phyloP scores from a whole-genome alignment of 2,797 vertebrate species.

The Mus minutoides region DNA sequence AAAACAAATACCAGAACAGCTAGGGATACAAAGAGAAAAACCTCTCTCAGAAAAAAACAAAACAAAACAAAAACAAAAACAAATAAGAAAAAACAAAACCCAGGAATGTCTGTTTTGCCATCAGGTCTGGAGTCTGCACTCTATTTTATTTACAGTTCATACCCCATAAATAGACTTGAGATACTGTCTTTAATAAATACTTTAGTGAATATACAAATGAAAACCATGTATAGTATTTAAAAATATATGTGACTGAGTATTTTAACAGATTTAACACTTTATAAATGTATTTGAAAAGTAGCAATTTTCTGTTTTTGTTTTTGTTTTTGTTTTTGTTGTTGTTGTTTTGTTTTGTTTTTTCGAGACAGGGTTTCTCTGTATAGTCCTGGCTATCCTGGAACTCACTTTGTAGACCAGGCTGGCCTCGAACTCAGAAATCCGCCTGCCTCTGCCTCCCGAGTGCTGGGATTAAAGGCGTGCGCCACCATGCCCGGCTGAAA shows the following conservation, averaged over 20 bases:
- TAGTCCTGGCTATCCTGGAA: too few relatives aligned
- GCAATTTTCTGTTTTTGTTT: too few relatives aligned
- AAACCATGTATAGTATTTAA: conserved; percentile 1
- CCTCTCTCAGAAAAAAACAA: background rate
- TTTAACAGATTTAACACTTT: background rate
- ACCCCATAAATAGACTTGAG: background rate
- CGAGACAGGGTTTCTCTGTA: too few relatives aligned
- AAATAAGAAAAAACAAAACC: background rate
- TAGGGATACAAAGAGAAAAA: background rate
- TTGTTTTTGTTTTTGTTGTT: too few relatives aligned
- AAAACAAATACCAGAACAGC: background rate
- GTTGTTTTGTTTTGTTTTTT: too few relatives aligned
- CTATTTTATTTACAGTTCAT: background rate
- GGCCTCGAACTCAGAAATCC: too few relatives aligned
- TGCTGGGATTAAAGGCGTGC: too few relatives aligned
- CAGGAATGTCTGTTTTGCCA: background rate
- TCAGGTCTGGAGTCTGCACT: background rate
- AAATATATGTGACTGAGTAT: conserved; percentile 4
- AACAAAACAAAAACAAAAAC: background rate
- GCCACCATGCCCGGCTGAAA: too few relatives aligned
- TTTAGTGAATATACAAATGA: conserved; percentile 15
- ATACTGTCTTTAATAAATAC: background rate
- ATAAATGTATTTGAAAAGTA: conserved; percentile 3
- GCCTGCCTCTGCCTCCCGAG: too few relatives aligned
- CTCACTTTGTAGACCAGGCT: too few relatives aligned